Percentiles rank a stretch among this genome's conserved stretches.
Evolutionary conservation across 2,888 invertebrate species (phyloP).

Genomic region (Drosophila pegasa): DNA sequence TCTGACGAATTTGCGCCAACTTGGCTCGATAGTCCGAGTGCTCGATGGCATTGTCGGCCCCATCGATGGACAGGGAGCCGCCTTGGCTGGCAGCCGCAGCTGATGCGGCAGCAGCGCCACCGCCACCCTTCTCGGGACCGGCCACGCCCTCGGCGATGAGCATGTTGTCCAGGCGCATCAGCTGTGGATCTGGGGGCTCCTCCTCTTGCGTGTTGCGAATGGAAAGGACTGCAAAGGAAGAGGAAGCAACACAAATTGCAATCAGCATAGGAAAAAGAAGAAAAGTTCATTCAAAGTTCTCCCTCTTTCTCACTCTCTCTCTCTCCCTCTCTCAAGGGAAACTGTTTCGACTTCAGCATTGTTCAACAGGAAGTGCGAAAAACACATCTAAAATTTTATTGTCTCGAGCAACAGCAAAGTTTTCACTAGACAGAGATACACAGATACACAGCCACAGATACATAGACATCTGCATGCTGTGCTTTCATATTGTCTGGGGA

Average conservation of each 20-base stretch:
- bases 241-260: conserved; percentile 1
- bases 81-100: conserved; percentile 94
- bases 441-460: conserved; percentile 1
- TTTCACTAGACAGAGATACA: conserved; percentile 25
- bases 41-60: conserved; percentile 97
- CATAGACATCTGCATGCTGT: conserved; percentile 15
- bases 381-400: conserved; percentile 61
- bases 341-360: conserved; percentile 7
- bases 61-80: conserved; percentile 85
- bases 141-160: conserved; percentile 99
- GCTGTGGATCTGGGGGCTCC: conserved; percentile 98
- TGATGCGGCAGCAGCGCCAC: conserved; percentile 94
- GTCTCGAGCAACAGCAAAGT: conserved; percentile 23
- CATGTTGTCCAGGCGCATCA: conserved; percentile 99
- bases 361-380: conserved; percentile 20
- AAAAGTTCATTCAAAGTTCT: conserved; percentile 5
- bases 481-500: conserved; percentile 58
- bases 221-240: conserved; percentile 90
- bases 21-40: conserved; percentile 99
- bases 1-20: conserved; percentile 98
- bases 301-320: not conserved
- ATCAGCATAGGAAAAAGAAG: conserved; percentile 16
- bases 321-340: not conserved
- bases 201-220: conserved; percentile 98
- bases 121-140: conserved; percentile 96